A percentile compares a stretch with the other conserved stretches of the same genome.
These are phyloP conservation scores for Eupeodes latifasciatus DNA, from an alignment of 2,888 invertebrate genomes.

Conservation along the genomic window DNA sequence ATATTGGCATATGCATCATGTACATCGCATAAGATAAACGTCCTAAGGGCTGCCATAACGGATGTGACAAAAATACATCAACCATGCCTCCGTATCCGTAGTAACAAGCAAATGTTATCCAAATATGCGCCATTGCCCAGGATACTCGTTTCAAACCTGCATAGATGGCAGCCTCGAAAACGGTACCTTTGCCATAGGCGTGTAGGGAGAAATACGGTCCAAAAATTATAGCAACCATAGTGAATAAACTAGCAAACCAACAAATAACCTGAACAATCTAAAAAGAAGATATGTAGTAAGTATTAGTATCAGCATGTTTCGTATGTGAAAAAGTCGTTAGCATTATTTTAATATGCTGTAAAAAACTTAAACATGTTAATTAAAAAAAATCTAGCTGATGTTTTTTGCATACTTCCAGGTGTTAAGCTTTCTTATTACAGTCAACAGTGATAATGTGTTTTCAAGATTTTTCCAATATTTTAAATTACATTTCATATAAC, in stretches of 20 bases:
- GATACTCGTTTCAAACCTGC: slow-evolving; percentile 62
- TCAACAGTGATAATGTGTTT: too few relatives aligned
- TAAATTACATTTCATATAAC: too few relatives aligned
- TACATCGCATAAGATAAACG: slow-evolving; percentile 74
- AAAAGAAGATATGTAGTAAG: not conserved
- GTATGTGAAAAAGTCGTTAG: too few relatives aligned
- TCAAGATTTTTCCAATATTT: not conserved
- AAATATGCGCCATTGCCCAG: slow-evolving; percentile 71
- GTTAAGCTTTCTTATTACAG: too few relatives aligned
- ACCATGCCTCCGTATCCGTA: slow-evolving; percentile 73
- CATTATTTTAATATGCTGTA: too few relatives aligned
- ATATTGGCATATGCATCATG: slow-evolving; percentile 69
- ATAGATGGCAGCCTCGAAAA: slow-evolving; percentile 68
- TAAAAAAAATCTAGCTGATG: too few relatives aligned
- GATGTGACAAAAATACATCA: slow-evolving; percentile 70
- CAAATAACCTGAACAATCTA: slow-evolving; percentile 26
- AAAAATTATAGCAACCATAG: slow-evolving; percentile 62
- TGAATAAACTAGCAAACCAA: slow-evolving; percentile 58
- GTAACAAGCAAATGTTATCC: slow-evolving; percentile 77
- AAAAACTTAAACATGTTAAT: too few relatives aligned
- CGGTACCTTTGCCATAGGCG: slow-evolving; percentile 14
- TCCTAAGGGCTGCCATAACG: slow-evolving; percentile 75
- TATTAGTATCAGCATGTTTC: too few relatives aligned
- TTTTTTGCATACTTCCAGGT: too few relatives aligned
- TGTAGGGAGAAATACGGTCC: slow-evolving; percentile 49